A percentile compares a stretch with the other conserved stretches of the same genome.
phyloP scores from a whole-genome alignment of 2,797 vertebrate species.

The Orientallactaga sibirica region DNA sequence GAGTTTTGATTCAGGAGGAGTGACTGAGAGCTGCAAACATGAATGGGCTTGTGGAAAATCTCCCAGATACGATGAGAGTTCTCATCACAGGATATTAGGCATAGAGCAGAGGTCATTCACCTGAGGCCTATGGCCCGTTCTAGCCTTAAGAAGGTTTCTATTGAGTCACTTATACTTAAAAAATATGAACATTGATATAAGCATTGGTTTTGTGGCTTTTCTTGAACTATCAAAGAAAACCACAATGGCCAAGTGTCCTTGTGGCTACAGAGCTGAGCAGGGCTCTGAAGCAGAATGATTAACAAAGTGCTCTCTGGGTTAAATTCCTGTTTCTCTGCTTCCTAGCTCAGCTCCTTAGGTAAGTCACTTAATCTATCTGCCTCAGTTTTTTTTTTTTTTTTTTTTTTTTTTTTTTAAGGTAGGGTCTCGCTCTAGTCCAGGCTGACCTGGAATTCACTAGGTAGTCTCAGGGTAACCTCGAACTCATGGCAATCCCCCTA shows the following conservation, averaged over 20 bases:
- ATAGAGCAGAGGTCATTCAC: neutral
- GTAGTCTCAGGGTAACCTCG: no score
- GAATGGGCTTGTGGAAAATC: neutral
- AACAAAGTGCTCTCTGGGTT: fast-evolving
- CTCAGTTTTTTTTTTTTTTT: neutral
- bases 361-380: neutral
- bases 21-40: neutral
- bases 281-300: fast-evolving
- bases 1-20: neutral
- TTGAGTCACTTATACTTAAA: neutral
- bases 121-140: neutral
- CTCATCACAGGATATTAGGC: neutral
- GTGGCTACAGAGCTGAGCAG: neutral
- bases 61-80: neutral
- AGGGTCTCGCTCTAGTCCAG: no score
- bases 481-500: no score
- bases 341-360: neutral
- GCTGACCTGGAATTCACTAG: no score
- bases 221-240: neutral
- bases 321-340: neutral
- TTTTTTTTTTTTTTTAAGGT: no score
- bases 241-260: neutral
- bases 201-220: neutral
- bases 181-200: neutral
- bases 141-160: neutral